A percentile compares a stretch with the other conserved stretches of the same genome.
Evolutionary conservation across 2,797 vertebrate species (phyloP).

Genomic region (Thalassophryne amazonica): DNA sequence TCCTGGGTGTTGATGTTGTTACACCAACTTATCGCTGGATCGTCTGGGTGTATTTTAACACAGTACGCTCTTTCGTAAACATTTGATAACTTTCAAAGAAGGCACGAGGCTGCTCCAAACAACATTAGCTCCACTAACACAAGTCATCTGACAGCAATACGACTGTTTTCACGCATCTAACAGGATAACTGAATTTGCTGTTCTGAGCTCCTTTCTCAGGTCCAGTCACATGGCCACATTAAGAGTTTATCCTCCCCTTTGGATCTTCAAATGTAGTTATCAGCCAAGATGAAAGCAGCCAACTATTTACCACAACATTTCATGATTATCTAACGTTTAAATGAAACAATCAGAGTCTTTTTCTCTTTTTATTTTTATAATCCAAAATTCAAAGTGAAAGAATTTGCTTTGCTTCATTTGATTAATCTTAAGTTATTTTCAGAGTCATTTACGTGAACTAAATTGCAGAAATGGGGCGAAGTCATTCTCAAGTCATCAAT

Average conservation of each 20-base stretch:
- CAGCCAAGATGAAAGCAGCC: constrained; percentile 42
- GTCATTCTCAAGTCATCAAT: too few species aligned
- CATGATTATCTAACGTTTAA: constrained; percentile 71
- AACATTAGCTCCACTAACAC: constrained; percentile 69
- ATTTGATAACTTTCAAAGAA: constrained; percentile 80
- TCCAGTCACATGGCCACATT: constrained; percentile 78
- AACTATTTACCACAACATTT: constrained; percentile 65
- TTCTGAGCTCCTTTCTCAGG: constrained; percentile 72
- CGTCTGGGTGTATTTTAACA: constrained; percentile 71
- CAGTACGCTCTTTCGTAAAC: constrained; percentile 81
- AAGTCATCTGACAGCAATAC: constrained; percentile 83
- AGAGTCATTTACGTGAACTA: too few species aligned
- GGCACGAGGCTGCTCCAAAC: constrained; percentile 62
- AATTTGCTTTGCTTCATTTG: too few species aligned
- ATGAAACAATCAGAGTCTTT: constrained; percentile 61
- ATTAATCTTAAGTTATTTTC: too few species aligned
- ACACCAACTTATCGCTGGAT: constrained; percentile 41
- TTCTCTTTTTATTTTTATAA: too few species aligned
- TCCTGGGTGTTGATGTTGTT: constrained; percentile 28
- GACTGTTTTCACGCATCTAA: constrained; percentile 81
- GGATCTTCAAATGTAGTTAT: constrained; percentile 49
- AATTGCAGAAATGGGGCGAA: too few species aligned
- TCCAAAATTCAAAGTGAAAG: too few species aligned
- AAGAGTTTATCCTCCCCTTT: constrained; percentile 64
- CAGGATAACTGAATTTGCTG: constrained; percentile 82